Base-by-base conservation (phyloP, 1,140 invertebrate genomes). In the Trypoxylus dichotomus region DNA sequence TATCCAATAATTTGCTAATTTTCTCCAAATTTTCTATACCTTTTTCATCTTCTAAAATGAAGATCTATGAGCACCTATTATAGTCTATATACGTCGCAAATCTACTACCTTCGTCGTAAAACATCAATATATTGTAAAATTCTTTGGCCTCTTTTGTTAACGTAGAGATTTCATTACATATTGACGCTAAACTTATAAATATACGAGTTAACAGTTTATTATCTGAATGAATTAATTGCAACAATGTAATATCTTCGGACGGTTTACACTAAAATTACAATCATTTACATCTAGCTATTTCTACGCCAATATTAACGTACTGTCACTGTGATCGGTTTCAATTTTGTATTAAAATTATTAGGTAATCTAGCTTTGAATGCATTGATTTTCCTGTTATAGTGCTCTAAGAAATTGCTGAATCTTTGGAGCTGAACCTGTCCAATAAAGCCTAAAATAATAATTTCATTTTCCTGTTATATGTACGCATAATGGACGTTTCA, bases 201-300 rank as follows among this genome's bases (percentile, higher is more conserved):
- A 96, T 90, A 88, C 95, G 95, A 75, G 94, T 94, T 77, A 96
- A 89, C 21, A 92, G 87, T 84, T 94, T 93, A 85, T 95, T 95
- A 85, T 97, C 94, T 27, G 93, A 95, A 79, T 93, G 91, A 24
- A 94, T 90, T 47, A 96, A 84, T 79, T 94, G 89, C 29, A 93
- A 85, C 54, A 95, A 83, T 29, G 89, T 87, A 10, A 92, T 89
- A 81, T 91, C 87, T 86, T 95, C 94, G 79, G 87, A 87, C 7
- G 90, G 88, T 29, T 86, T 79, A 37, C 86, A 83, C 89, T 82
- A 78, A 71, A 81, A 82, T 81, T 77, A 71, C 79, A 81, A 76
- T 11, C 27, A 86, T 79, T 71, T 79, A 21, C 6, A 63, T 3
- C 11, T 0, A 3, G 15, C 15, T 37, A 74, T 76, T 78, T 75